Conservation (phyloP, 1,140 invertebrate genomes). For the Drosophila chauvacae region DNA sequence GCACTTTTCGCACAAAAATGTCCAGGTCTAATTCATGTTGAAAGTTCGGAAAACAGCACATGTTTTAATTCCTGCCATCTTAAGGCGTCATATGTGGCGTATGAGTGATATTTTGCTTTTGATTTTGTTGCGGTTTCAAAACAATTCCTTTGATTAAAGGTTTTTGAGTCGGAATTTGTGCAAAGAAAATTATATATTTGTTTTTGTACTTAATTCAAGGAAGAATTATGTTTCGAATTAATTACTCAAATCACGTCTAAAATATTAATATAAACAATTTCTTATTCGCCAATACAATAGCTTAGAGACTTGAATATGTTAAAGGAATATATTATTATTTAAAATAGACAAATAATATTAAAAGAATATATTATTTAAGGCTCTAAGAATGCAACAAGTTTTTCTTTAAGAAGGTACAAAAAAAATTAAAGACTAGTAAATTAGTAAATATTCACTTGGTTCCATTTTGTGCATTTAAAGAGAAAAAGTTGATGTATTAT, state of each 20-base stretch:
- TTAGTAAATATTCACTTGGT: background rate
- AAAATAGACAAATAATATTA: background rate
- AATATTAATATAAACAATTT: background rate
- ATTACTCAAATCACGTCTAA: background rate
- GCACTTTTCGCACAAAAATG: background rate
- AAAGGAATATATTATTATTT: background rate
- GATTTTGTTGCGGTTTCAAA: background rate
- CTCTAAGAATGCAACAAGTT: background rate
- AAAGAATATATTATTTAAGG: background rate
- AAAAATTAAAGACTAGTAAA: background rate
- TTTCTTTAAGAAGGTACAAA: background rate
- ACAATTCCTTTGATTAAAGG: background rate
- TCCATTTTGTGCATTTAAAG: background rate
- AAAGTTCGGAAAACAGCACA: background rate
- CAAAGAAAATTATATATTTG: background rate
- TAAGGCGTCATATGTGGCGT: background rate
- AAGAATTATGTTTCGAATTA: background rate
- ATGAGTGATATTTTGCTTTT: constrained; percentile 7
- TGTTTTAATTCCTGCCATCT: background rate
- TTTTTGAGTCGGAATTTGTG: background rate
- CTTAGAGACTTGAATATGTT: background rate
- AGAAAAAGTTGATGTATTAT: background rate
- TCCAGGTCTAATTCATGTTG: background rate
- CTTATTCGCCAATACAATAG: background rate
- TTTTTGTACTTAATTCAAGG: no score